phyloP scores from a whole-genome alignment of 1,140 invertebrate species.

The Mercenaria mercenaria region DNA sequence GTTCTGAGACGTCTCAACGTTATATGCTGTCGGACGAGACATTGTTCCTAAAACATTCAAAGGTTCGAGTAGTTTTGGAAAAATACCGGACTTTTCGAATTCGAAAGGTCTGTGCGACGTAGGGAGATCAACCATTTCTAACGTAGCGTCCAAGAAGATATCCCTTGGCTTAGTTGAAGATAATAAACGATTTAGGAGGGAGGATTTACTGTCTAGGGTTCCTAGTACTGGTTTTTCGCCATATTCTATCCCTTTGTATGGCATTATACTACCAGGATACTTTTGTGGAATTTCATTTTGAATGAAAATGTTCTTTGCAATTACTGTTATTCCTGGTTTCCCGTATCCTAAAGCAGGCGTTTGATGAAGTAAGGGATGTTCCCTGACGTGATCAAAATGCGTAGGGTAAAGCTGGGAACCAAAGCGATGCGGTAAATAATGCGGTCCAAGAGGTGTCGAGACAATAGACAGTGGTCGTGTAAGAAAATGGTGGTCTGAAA shows the following conservation, averaged over 20 bases:
- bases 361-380: neutral
- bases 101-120: too few relatives aligned
- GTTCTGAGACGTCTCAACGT: neutral
- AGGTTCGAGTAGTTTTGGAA: neutral
- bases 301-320: constrained; percentile 15
- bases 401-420: neutral
- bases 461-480: constrained; percentile 17
- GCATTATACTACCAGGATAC: neutral
- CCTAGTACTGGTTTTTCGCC: neutral
- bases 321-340: neutral
- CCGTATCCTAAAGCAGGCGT: neutral
- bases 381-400: neutral
- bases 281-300: neutral
- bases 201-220: neutral
- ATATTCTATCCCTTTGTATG: neutral
- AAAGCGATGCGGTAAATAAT: constrained; percentile 4
- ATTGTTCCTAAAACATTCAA: neutral
- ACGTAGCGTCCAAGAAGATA: neutral
- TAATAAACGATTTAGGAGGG: neutral
- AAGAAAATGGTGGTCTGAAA: neutral
- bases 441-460: neutral
- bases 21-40: neutral
- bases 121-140: neutral
- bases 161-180: neutral
- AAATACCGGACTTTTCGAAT: neutral